Conservation (phyloP, 2,797 vertebrate species). For the Diplodus puntazzo region DNA sequence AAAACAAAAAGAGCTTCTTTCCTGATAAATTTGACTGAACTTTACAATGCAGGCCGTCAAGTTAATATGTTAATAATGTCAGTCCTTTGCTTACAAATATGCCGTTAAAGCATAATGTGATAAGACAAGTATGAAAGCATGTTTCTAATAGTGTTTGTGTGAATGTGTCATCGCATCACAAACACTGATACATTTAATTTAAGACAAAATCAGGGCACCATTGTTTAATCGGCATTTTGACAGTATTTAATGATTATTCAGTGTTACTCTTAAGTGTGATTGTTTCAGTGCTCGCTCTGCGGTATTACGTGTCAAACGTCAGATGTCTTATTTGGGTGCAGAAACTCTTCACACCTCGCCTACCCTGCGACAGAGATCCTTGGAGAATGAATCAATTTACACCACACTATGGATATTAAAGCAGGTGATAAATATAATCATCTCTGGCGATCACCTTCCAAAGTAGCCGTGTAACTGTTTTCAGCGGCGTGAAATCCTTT, state of each 20-base stretch:
- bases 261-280: neutral
- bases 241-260: constrained; percentile 1
- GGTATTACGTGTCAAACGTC: constrained; percentile 43
- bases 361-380: constrained; percentile 67
- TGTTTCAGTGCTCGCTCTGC: constrained; percentile 8
- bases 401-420: constrained; percentile 82
- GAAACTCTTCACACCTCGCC: constrained; percentile 64
- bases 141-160: constrained; percentile 7
- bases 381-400: constrained; percentile 84
- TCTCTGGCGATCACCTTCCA: constrained; percentile 84
- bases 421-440: constrained; percentile 88
- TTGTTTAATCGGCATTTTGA: constrained; percentile 1
- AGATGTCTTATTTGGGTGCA: constrained; percentile 50
- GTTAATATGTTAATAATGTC: constrained; percentile 18
- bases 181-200: constrained; percentile 12
- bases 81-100: neutral
- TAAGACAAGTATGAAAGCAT: constrained; percentile 17
- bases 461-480: constrained; percentile 86
- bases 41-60: neutral
- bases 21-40: neutral
- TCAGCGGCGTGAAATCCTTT: constrained; percentile 86
- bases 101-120: constrained; percentile 8
- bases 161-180: constrained; percentile 25
- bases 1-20: neutral
- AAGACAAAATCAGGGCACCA: fast-evolving